A percentile compares a stretch with the other conserved stretches of the same genome.
Evolutionary conservation across 2,888 invertebrate species (phyloP).

Genomic region (Lasioglossum malachurum): DNA sequence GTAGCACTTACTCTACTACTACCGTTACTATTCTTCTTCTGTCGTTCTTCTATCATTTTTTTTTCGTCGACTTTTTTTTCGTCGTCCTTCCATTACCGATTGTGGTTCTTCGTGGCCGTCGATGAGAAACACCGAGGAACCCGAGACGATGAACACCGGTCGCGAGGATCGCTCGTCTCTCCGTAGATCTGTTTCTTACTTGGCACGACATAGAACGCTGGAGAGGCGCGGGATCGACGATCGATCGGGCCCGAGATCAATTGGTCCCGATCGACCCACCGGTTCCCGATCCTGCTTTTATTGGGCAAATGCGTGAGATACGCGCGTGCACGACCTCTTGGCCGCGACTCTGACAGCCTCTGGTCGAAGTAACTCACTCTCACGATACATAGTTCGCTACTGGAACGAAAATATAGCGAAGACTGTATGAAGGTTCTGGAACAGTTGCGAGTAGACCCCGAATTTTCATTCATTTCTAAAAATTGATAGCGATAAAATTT

Average conservation of each 20-base stretch:
- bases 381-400: background rate
- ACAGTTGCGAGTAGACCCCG: background rate
- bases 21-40: background rate
- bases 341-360: slow-evolving; percentile 3
- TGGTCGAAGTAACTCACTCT: slow-evolving; percentile 24
- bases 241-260: slow-evolving; percentile 18
- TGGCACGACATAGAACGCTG: slow-evolving; percentile 59
- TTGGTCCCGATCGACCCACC: slow-evolving; percentile 23
- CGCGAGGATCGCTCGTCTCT: slow-evolving; percentile 50
- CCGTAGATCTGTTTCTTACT: slow-evolving; percentile 52
- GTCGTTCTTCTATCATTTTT: background rate
- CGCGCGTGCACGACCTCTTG: slow-evolving; percentile 30
- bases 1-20: slow-evolving; percentile 37
- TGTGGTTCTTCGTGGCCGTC: slow-evolving; percentile 51
- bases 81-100: background rate
- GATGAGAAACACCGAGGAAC: slow-evolving; percentile 36
- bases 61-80: background rate
- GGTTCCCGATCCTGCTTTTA: slow-evolving; percentile 44
- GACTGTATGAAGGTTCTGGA: background rate
- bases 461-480: background rate
- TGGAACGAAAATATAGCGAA: background rate
- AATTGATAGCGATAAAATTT: background rate
- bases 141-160: slow-evolving; percentile 39
- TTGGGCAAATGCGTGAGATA: slow-evolving; percentile 50
- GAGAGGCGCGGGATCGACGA: slow-evolving; percentile 43